Evolutionary conservation across 2,888 invertebrate genomes (phyloP), one percentile per base, ranked within the genome.

Genomic region (Lochmaea capreae): DNA sequence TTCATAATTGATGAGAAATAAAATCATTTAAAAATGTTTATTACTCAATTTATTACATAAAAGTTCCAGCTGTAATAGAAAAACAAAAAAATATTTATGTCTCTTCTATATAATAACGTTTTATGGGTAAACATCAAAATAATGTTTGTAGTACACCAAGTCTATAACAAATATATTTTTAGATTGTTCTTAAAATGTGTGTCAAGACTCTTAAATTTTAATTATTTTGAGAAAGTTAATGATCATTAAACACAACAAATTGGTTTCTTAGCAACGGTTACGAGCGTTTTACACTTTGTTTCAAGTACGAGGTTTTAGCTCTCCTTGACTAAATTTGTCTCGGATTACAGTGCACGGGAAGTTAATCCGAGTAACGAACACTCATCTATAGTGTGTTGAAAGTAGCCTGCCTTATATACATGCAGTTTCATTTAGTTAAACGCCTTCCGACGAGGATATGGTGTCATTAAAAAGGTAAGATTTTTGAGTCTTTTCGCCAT

Each of bases 141-240:
- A 52, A 52, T 52, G 52, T 52, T 52, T 52, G 8, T n/a, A 52
- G 14, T 52, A 52, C 52, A 8, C 49, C n/a, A 49, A 14, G 49
- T 49, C 49, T n/a, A n/a, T 49, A 12, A 49, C 49, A 52, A 8
- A n/a, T 52, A 46, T 12, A 46, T 12, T 12, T 46, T 52, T 52
- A 52, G n/a, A 52, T 52, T 52, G 52, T 52, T 52, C 16, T 16
- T 52, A n/a, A 52, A n/a, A 52, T 52, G 52, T 52, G n/a, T 52
- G 52, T 52, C 52, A n/a, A 16, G n/a, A 16, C 52, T 52, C 52
- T 52, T n/a, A 52, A 52, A n/a, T 52, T 52, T 52, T 52, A 52
- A 52, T 52, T 52, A 52, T 52, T 52, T 52, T 52, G 16, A 52
- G 52, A 52, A 52, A 52, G 52, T 52, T 52, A 52, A 52, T 52